Evolutionary conservation across 2,888 invertebrate genomes (phyloP).

Genomic region (Morinoia aosen): DNA sequence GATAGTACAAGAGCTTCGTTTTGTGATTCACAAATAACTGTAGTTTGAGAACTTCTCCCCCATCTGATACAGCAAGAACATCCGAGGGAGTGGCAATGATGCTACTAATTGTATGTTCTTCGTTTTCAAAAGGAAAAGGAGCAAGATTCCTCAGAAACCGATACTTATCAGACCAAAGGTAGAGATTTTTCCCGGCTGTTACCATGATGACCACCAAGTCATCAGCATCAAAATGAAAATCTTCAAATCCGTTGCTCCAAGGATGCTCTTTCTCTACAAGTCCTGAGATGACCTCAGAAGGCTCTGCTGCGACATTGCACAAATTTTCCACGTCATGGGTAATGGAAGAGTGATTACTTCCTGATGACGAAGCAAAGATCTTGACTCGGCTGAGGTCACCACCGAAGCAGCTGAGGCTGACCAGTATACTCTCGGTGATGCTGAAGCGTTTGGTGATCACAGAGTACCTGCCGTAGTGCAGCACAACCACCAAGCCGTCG

Average conservation of each 20-base stretch:
- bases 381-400: not conserved
- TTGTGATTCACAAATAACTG: not conserved
- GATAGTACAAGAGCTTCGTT: not conserved
- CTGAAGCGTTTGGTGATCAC: not conserved
- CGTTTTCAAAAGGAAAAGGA: not conserved
- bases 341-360: not conserved
- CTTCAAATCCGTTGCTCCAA: not conserved
- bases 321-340: not conserved
- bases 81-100: conserved; percentile 13
- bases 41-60: not conserved
- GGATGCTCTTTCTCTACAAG: not conserved
- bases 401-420: not conserved
- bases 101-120: not conserved
- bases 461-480: conserved; percentile 9
- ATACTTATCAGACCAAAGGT: conserved; percentile 1
- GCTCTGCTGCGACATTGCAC: not conserved
- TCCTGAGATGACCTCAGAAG: not conserved
- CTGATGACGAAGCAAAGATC: not conserved
- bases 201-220: not conserved
- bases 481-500: not conserved
- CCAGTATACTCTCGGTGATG: not conserved
- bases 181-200: not conserved
- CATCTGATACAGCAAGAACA: not conserved
- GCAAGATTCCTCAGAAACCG: not conserved
- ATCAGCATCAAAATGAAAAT: not conserved